Evolutionary conservation across 1,140 invertebrate species (phyloP), one percentile per base, ranked within the genome.

Genomic region (Sycobia sp.): DNA sequence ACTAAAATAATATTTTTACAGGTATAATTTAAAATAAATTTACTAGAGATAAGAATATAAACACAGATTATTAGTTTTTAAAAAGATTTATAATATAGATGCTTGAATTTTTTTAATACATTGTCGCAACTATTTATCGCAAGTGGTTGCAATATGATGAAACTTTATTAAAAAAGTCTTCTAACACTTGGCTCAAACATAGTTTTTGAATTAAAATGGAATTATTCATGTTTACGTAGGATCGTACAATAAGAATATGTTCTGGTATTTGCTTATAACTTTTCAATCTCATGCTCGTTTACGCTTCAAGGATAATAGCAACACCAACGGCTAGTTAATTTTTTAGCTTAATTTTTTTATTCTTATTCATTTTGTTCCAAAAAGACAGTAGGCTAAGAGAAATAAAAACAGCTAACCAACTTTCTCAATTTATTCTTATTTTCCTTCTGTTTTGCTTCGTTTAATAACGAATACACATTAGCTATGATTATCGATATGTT

Each of bases 401-500:
- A 46, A 66, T 67, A 65, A 73, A 71, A 73, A 72, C 67, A 68
- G 66, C 56, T 65, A 68, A 68, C 65, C 41, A 72, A 69, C 60
- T 53, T 64, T 29, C 13, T 32, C 32, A n/a, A n/a, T n/a, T n/a
- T n/a, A n/a, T n/a, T 25, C 16, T 43, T 41, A 1, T 14, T 36
- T 57, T 57, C 11, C 20, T 36, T 22, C 47, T 29, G 41, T 23
- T 47, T 57, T n/a, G n/a, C n/a, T n/a, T n/a, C 25, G 16, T 51
- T 55, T 62, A 59, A 68, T 67, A 71, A 71, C 70, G 66, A 66
- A 70, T 69, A 69, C 65, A 68, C 68, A 72, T 63, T n/a, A n/a
- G n/a, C 46, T 68, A 70, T 65, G 70, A 58, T 68, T 77, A 76
- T 64, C 73, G 75, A 78, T 78, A 79, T 78, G 77, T 77, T 72